Conservation (phyloP, 2,797 vertebrate genomes). For the Argyrosomus regius region DNA sequence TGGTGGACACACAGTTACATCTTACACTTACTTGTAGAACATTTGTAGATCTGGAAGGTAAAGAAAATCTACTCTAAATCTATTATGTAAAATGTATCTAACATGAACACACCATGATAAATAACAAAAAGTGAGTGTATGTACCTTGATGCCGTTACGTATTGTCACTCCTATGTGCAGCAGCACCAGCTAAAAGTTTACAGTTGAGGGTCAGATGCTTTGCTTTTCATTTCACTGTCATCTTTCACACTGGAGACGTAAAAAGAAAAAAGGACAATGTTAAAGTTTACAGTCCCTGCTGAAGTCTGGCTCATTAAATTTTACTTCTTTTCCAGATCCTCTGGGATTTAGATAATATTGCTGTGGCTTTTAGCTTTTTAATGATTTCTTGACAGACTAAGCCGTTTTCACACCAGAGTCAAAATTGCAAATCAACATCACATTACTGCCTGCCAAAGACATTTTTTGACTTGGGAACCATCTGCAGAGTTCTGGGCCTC, state of each 20-base stretch:
- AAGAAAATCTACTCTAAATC: constrained; percentile 43
- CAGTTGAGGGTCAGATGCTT: constrained; percentile 45
- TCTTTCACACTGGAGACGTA: constrained; percentile 57
- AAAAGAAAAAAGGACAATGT: constrained; percentile 2
- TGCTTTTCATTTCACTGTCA: constrained; percentile 54
- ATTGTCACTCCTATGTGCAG: constrained; percentile 30
- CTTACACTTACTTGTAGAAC: constrained; percentile 36
- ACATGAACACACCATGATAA: constrained; percentile 18
- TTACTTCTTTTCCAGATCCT: background rate
- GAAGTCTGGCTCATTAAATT: background rate
- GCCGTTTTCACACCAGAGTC: constrained; percentile 20
- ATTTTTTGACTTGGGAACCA: background rate
- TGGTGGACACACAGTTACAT: constrained; percentile 15
- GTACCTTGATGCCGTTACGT: constrained; percentile 59
- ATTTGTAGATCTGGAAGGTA: constrained; percentile 47
- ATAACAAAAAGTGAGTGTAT: background rate
- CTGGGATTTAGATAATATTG: background rate
- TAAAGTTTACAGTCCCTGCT: background rate
- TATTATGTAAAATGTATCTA: background rate
- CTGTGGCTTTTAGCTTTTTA: constrained; percentile 22
- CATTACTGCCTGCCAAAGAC: background rate
- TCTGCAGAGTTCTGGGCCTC: background rate
- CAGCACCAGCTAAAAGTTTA: constrained; percentile 44
- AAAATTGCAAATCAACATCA: constrained; percentile 18
- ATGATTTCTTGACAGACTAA: constrained; percentile 5